phyloP scores from a whole-genome alignment of 1,140 invertebrate species.

The Cheumatopsyche charites region DNA sequence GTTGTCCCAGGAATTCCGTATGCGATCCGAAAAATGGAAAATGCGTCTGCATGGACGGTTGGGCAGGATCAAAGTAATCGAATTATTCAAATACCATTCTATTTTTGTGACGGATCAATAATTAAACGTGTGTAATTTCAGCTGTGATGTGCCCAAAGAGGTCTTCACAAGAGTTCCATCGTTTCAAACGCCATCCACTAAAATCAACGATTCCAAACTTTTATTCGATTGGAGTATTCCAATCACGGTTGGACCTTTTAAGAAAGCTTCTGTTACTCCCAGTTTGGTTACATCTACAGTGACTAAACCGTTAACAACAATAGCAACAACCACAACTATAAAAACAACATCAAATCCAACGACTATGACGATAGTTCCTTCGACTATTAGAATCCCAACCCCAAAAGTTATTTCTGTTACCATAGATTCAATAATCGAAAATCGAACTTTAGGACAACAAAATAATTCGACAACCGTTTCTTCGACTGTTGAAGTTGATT shows the following conservation, averaged over 20 bases:
- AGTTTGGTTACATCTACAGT: background rate
- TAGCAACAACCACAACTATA: constrained; percentile 5
- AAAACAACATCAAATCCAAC: background rate
- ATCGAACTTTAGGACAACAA: background rate
- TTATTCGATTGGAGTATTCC: constrained; percentile 47
- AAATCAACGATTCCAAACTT: constrained; percentile 34
- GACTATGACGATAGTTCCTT: background rate
- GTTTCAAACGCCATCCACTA: background rate
- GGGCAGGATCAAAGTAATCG: constrained; percentile 45
- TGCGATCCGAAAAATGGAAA: constrained; percentile 46
- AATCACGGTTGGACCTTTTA: background rate
- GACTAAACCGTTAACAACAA: background rate
- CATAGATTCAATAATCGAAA: background rate
- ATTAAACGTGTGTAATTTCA: constrained; percentile 26
- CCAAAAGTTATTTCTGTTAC: no score
- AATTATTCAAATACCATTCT: background rate
- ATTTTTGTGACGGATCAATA: background rate
- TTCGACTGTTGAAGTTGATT: constrained; percentile 27
- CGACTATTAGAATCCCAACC: background rate
- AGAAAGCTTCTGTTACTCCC: background rate
- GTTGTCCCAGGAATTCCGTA: constrained; percentile 44
- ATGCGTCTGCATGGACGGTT: constrained; percentile 45
- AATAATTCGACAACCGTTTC: constrained; percentile 28
- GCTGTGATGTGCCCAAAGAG: constrained; percentile 41
- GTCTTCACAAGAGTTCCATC: constrained; percentile 32